Evolutionary conservation across 1,140 invertebrate genomes (phyloP).

Genomic region (Stenopsyche tienmushanensis): DNA sequence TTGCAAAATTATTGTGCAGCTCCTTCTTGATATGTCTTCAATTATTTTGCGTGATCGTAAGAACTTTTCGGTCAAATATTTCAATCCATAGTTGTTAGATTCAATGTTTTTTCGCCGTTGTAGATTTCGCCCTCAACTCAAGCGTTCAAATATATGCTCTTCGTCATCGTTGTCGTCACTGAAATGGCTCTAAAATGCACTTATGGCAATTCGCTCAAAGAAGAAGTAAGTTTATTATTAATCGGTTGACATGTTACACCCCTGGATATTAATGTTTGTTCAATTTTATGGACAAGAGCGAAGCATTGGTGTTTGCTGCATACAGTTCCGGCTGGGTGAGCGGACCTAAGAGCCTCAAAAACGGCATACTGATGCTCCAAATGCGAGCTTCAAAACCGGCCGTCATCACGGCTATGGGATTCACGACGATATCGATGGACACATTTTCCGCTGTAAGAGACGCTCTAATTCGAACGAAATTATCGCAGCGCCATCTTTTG

Average conservation of each 20-base stretch:
- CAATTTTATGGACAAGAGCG: constrained; percentile 9
- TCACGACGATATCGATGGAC: neutral
- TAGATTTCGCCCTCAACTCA: constrained; percentile 9
- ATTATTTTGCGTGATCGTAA: constrained; percentile 18
- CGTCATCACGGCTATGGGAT: constrained; percentile 9
- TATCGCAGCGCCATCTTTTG: no score
- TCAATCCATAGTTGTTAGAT: neutral
- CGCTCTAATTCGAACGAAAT: constrained; percentile 15
- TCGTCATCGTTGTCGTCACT: neutral
- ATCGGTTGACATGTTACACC: neutral
- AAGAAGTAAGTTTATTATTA: constrained; percentile 21
- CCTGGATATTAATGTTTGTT: neutral
- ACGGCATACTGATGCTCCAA: constrained; percentile 12
- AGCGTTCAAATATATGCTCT: constrained; percentile 4
- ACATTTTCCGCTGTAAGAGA: constrained; percentile 19
- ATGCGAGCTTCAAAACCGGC: neutral
- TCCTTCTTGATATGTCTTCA: constrained; percentile 18
- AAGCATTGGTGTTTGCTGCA: neutral
- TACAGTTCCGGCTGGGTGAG: constrained; percentile 9
- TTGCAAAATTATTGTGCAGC: constrained; percentile 4
- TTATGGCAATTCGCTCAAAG: constrained; percentile 24
- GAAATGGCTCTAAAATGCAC: constrained; percentile 20
- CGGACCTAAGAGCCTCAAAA: neutral
- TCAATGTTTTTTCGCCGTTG: neutral
- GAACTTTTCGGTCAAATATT: neutral